Base-by-base conservation (phyloP, 2,888 invertebrate genomes). In the Chaitophorus viminalis region DNA sequence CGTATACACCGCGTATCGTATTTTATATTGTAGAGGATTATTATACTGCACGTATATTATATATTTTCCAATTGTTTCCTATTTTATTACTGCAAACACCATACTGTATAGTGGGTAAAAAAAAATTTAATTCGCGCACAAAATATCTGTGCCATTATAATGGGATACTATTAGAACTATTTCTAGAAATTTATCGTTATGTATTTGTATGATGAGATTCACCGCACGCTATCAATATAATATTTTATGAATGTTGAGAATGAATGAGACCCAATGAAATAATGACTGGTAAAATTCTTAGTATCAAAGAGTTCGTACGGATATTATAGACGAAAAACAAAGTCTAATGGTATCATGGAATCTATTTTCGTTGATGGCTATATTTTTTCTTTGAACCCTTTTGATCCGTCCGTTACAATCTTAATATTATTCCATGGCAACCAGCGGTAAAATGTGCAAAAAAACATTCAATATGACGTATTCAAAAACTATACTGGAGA, bases 321-420 rank as follows among this genome's bases (percentile, higher is more conserved):
- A 46, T 70, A 81, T 81, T 81, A 54, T 54, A 68, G 31, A 46
- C 46, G 33, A 21, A 76, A 76, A 75, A 76, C 83, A 84, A 84
- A 65, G 39, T 84, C 21, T 31, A 65, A 76, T 65, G 14, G 4
- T 39, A 84, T 76, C 75, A 65, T n/a, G 83, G 75, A 84, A 84
- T 84, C 65, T 31, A 29, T 75, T 65, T 17, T 46, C 39, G 25
- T 74, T 21, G 36, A 52, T 74, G 33, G 11, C n/a, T 72, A n/a
- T 74, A 21, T 60, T 46, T 74, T 74, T 82, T 36, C 82, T 82
- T 84, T 84, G 39, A 39, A 84, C 60, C 65, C 75, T 76, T 84
- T 76, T 46, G 75, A 65, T 76, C 83, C 83, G 17, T 76, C 83
- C 75, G 25, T 76, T 31, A 76, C 65, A 25, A 65, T 75, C 76